A percentile compares a stretch with the other conserved stretches of the same genome.
phyloP scores from a whole-genome alignment of 2,113 vertebrate genomes.

The human (Homo sapiens) region DNA sequence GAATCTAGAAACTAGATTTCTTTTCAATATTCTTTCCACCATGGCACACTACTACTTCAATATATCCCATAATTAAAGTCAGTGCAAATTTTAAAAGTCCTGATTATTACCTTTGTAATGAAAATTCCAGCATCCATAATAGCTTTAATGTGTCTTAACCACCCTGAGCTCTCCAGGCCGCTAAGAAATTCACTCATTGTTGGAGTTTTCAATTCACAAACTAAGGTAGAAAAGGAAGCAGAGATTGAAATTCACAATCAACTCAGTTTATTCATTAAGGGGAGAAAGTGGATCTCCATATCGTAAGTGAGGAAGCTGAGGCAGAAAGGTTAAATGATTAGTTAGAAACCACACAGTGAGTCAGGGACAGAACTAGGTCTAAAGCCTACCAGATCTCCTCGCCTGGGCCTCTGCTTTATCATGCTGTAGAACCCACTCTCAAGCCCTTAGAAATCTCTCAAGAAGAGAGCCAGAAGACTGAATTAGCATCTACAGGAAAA shows the following conservation, averaged over 20 bases:
- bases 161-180: slow-evolving; percentile 89
- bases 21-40: slow-evolving; percentile 16
- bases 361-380: background rate
- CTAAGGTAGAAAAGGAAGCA: slow-evolving; percentile 74
- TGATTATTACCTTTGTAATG: slow-evolving; percentile 86
- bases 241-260: slow-evolving; percentile 29
- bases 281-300: background rate
- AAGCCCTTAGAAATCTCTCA: background rate
- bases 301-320: slow-evolving; percentile 31
- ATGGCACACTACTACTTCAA: background rate
- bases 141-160: slow-evolving; percentile 90
- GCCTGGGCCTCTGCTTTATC: background rate
- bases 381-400: background rate
- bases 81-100: slow-evolving; percentile 28
- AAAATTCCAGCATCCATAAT: slow-evolving; percentile 89
- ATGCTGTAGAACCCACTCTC: background rate
- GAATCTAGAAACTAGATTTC: background rate
- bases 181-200: slow-evolving; percentile 91
- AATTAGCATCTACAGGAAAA: background rate
- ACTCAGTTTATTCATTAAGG: background rate
- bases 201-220: slow-evolving; percentile 87
- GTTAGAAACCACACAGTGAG: background rate
- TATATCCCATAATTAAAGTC: slow-evolving; percentile 11
- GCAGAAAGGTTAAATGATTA: background rate
- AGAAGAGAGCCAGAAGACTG: background rate